phyloP scores from a whole-genome alignment of 2,797 vertebrate species.

The Peromyscus aztecus region DNA sequence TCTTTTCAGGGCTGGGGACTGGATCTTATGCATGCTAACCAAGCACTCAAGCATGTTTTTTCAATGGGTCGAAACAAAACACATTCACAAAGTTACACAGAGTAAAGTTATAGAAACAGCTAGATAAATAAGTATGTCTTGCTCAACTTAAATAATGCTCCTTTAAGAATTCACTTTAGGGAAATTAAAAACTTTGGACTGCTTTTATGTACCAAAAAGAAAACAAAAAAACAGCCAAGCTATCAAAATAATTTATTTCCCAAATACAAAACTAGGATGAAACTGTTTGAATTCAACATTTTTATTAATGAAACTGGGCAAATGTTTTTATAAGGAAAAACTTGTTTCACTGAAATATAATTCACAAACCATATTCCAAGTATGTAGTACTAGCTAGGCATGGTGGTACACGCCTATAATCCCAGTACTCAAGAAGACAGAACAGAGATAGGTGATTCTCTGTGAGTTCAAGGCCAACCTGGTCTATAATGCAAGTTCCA shows the following conservation, averaged over 20 bases:
- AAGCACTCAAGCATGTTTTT: neutral
- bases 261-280: constrained; percentile 28
- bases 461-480: neutral
- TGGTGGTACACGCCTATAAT: neutral
- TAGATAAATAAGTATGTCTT: neutral
- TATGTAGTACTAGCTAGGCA: neutral
- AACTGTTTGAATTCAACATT: constrained; percentile 24
- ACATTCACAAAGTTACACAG: neutral
- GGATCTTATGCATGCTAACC: neutral
- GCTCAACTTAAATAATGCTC: constrained; percentile 12
- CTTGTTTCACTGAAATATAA: neutral
- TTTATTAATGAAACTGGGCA: neutral
- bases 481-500: neutral
- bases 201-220: neutral
- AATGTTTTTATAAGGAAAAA: neutral
- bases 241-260: constrained; percentile 40
- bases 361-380: neutral
- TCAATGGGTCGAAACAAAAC: neutral
- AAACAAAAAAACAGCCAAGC: neutral
- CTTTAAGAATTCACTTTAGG: neutral
- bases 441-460: neutral
- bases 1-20: neutral
- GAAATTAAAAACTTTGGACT: constrained; percentile 24
- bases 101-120: constrained; percentile 25
- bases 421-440: neutral